Conservation (phyloP, 1,140 invertebrate species). For the Lordiphosa clarofinis region DNA sequence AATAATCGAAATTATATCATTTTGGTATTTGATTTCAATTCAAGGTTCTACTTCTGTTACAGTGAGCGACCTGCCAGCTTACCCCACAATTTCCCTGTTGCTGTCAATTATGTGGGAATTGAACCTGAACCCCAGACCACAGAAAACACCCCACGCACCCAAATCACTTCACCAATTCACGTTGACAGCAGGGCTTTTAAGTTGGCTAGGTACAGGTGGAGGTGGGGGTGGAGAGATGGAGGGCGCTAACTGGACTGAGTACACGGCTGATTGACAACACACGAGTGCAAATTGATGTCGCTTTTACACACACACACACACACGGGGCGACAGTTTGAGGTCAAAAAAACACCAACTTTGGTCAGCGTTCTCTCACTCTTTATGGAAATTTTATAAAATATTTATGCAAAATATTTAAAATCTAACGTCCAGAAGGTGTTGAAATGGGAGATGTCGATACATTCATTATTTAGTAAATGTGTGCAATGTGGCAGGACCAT, state of each 20-base stretch:
- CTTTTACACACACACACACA: background rate
- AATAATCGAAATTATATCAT: too few species aligned
- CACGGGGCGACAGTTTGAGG: constrained; percentile 19
- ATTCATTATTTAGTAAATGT: constrained; percentile 11
- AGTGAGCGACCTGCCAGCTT: background rate
- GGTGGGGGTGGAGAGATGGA: too few species aligned
- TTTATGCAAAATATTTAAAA: constrained; percentile 23
- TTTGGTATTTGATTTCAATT: too few species aligned
- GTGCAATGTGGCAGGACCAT: constrained; percentile 5
- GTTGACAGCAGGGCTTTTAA: constrained; percentile 39
- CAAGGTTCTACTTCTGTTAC: too few species aligned
- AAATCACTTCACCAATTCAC: constrained; percentile 32
- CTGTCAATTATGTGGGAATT: background rate
- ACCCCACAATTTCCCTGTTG: background rate
- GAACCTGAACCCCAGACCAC: constrained; percentile 15
- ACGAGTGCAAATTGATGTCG: constrained; percentile 47
- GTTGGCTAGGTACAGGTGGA: background rate
- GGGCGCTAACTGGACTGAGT: constrained; percentile 14
- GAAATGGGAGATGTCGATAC: constrained; percentile 16
- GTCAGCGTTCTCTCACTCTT: constrained; percentile 8
- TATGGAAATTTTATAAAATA: constrained; percentile 13
- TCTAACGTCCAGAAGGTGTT: constrained; percentile 12
- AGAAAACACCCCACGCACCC: constrained; percentile 12
- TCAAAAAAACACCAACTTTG: constrained; percentile 27
- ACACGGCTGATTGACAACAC: constrained; percentile 51